Percentiles rank a stretch among this genome's conserved stretches.
These are phyloP conservation scores for Seison nebaliae DNA, from an alignment of 1,140 invertebrate species.

Conservation along the genomic window DNA sequence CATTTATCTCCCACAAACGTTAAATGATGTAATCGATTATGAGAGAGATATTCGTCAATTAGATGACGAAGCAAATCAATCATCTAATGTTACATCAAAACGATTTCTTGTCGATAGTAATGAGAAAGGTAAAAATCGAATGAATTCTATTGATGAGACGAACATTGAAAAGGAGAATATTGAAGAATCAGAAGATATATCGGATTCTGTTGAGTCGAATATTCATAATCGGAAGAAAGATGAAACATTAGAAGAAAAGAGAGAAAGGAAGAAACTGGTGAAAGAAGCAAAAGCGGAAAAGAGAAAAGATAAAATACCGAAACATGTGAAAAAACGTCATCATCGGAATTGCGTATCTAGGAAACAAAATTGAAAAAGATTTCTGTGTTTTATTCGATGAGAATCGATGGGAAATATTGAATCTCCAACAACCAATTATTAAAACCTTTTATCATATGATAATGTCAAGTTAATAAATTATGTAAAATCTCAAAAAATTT, in stretches of 20 bases:
- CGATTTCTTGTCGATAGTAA: constrained; percentile 5
- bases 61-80: constrained; percentile 39
- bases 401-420: too few relatives aligned
- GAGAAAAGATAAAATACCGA: constrained; percentile 65
- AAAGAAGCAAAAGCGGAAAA: constrained; percentile 59
- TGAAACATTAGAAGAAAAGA: constrained; percentile 59
- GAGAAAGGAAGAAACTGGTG: constrained; percentile 34
- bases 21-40: constrained; percentile 65
- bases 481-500: too few relatives aligned
- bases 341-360: too few relatives aligned
- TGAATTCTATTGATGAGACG: background rate
- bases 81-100: constrained; percentile 1
- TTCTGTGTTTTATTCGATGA: too few relatives aligned
- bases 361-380: too few relatives aligned
- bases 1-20: constrained; percentile 65
- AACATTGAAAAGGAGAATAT: constrained; percentile 18
- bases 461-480: too few relatives aligned
- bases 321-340: constrained; percentile 81
- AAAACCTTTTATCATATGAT: too few relatives aligned
- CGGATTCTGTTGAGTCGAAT: constrained; percentile 16
- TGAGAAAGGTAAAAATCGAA: background rate
- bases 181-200: constrained; percentile 16
- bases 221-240: constrained; percentile 42
- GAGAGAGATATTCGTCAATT: constrained; percentile 43
- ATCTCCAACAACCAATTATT: too few relatives aligned